Evolutionary conservation across 2,797 vertebrate genomes (phyloP).

Genomic region (Sarcophilus harrisii): DNA sequence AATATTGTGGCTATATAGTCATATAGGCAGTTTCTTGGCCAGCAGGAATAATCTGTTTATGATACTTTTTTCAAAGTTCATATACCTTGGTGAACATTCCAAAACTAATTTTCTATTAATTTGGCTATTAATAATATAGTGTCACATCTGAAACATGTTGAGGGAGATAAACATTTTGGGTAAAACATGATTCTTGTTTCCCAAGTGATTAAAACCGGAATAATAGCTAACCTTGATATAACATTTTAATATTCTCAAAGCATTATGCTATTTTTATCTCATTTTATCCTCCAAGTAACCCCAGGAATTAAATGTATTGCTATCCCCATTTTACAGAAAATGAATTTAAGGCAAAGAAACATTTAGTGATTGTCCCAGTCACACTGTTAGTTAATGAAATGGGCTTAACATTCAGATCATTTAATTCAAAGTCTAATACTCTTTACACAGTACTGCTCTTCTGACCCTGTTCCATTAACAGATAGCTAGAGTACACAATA

Average conservation of each 20-base stretch:
- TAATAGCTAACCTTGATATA: neutral
- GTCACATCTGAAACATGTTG: neutral
- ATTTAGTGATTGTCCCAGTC: neutral
- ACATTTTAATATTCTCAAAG: neutral
- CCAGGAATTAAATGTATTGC: neutral
- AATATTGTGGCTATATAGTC: neutral
- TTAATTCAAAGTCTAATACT: conserved; percentile 18
- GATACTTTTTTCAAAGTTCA: neutral
- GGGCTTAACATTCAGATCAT: neutral
- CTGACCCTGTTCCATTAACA: neutral
- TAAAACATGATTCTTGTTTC: neutral
- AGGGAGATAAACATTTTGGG: neutral
- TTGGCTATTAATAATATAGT: neutral
- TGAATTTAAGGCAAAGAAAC: neutral
- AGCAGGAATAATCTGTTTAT: neutral
- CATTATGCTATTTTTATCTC: neutral
- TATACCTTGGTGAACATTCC: neutral
- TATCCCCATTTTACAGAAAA: neutral
- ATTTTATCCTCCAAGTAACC: neutral
- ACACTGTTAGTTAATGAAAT: neutral
- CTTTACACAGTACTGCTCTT: neutral
- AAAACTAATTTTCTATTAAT: neutral
- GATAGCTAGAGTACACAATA: neutral
- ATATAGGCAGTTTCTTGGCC: neutral
- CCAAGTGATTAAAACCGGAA: neutral